Base-by-base conservation (phyloP, 2,888 invertebrate species). In the Scaptodrosophila latifasciaeformis region DNA sequence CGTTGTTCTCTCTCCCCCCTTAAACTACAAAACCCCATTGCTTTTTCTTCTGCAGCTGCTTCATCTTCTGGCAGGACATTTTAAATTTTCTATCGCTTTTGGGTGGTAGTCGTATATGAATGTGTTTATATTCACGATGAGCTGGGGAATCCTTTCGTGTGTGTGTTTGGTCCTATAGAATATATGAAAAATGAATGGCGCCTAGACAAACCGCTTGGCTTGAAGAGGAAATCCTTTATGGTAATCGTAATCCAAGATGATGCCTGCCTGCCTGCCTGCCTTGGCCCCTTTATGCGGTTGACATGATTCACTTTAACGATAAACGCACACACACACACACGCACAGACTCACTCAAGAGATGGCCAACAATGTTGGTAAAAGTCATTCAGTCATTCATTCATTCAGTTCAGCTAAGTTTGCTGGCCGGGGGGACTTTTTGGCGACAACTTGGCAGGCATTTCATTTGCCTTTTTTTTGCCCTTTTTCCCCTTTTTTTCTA, bases 301-400 rank as follows among this genome's bases (percentile, higher is more conserved):
- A 83, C 82, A 79, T 83, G 82, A 81, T 76, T 82, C 70, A 78
- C 72, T 82, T 82, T 71, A 68, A 70, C 76, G 82, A 82, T 82
- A 82, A 82, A 76, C 81, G 78, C 64, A 64, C 64, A 57, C 57
- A 57, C 39, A 39, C 19, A 39, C 37, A 15, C 18, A 37, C 18
- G 18, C 37, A 37, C 37, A 37, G 17, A 37, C 7, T 7, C 15
- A 37, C 27, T 9, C 5, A 27, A 78, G n/a, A n/a, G 66, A 78
- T 54, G 75, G 71, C 75, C 75, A 75, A 53, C 62, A 58, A 53
- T 64, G 51, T 62, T 64, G 49, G 59, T 47, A 58, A 59, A 61
- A 54, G 55, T n/a, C n/a, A n/a, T n/a, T n/a, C n/a, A n/a, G n/a
- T n/a, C n/a, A n/a, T n/a, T n/a, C n/a, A n/a, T n/a, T n/a, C n/a